Evolutionary conservation across 2,797 vertebrate species (phyloP).

Genomic region (Rhinoraja longicauda): DNA sequence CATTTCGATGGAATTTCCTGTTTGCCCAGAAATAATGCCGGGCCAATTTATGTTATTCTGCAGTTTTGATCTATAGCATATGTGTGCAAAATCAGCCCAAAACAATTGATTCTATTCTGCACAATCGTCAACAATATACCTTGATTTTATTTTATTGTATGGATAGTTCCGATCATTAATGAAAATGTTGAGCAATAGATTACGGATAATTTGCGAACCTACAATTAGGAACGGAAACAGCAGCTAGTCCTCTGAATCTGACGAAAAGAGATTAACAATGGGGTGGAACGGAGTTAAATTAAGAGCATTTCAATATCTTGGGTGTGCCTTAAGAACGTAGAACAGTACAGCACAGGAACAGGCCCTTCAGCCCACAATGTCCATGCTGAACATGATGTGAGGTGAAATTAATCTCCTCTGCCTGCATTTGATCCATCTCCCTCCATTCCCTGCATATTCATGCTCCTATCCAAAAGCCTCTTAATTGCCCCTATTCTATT

Average conservation of each 20-base stretch:
- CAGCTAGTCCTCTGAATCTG: background rate
- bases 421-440: too few relatives aligned
- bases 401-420: too few relatives aligned
- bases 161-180: background rate
- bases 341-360: too few relatives aligned
- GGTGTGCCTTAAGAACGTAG: background rate
- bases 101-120: background rate
- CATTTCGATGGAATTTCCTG: constrained; percentile 37
- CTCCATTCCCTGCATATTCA: too few relatives aligned
- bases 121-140: background rate
- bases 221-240: background rate
- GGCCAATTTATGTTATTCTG: constrained; percentile 27
- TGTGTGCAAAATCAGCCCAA: background rate
- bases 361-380: too few relatives aligned
- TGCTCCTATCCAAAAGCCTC: too few relatives aligned
- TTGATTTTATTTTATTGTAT: background rate
- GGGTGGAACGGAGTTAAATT: background rate
- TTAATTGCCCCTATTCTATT: too few relatives aligned
- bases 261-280: background rate
- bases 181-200: background rate
- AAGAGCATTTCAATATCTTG: background rate
- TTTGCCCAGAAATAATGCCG: constrained; percentile 31
- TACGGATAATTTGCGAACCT: background rate
- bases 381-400: too few relatives aligned
- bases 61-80: constrained; percentile 35